Evolutionary conservation across 2,113 vertebrate species (phyloP).

Genomic region (Oceanodroma tethys): DNA sequence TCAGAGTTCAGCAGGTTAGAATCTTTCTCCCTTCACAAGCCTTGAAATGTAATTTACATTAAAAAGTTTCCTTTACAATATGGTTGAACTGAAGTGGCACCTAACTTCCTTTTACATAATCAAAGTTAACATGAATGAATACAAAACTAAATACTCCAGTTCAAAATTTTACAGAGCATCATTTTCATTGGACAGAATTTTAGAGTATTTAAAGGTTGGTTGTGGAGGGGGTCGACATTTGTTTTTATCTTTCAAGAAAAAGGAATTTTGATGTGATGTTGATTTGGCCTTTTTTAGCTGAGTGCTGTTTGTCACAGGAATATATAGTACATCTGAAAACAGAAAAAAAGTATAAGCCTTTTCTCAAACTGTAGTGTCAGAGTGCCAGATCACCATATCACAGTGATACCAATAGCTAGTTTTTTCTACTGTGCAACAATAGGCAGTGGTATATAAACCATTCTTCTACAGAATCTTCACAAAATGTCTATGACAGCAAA

Average conservation of each 20-base stretch:
- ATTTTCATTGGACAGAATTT: neutral
- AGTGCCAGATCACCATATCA: neutral
- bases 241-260: neutral
- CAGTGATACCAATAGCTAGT: neutral
- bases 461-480: neutral
- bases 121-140: neutral
- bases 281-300: neutral
- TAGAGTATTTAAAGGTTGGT: neutral
- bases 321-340: neutral
- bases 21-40: neutral
- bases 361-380: neutral
- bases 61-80: neutral
- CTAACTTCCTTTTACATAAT: neutral
- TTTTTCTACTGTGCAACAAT: neutral
- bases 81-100: neutral
- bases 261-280: neutral
- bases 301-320: neutral
- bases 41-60: neutral
- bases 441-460: neutral
- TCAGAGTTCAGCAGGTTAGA: neutral
- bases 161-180: neutral
- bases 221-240: neutral
- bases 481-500: neutral
- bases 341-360: neutral
- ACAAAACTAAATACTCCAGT: neutral